Evolutionary conservation across 2,113 vertebrate genomes (phyloP), one percentile per base, ranked within the genome.

Genomic region (Mesitornis unicolor): DNA sequence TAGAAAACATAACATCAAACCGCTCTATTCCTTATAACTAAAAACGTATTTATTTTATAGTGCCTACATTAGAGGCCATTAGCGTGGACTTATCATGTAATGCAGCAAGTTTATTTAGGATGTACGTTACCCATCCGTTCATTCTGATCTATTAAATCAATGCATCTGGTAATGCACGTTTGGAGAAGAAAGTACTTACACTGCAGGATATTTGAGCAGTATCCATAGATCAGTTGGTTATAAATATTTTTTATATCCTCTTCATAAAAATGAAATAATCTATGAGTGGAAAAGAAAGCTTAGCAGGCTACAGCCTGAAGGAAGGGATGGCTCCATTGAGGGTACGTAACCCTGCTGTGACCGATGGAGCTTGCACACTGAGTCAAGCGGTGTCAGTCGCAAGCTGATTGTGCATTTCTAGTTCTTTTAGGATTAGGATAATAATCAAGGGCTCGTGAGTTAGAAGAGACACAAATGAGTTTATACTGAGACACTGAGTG

Each of bases 331-430:
- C 15, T 35, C 1, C 65, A 26, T 22, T 7, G n/a, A 35, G 64
- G 69, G 79, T 1, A 6, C 0, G 6, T 6, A 14, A 18, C 10
- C 6, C 50, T 18, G 1, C 16, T 13, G 1, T 4, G 64, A 3
- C 20, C 6, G 9, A 12, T 0, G 9, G 68, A 29, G 77, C 35
- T 21, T 2, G 3, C 67, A 7, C 1, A 5, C 22, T 2, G 38
- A 2, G 36, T 1, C 47, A 10, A 68, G 2, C 7, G 2, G 35
- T 8, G 42, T 4, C 70, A 31, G 57, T 14, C 25, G 43, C 10
- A 9, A 42, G 40, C 50, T 16, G 29, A 8, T 2, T 1, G 15
- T 6, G 38, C 33, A 12, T 13, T 45, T 7, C 1, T 2, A 3
- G 7, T 1, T 17, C 28, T 15, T 57, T 54, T 14, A 31, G n/a